Evolutionary conservation across 2,888 invertebrate genomes (phyloP), one percentile per base, ranked within the genome.

Genomic region (Spodoptera littoralis): DNA sequence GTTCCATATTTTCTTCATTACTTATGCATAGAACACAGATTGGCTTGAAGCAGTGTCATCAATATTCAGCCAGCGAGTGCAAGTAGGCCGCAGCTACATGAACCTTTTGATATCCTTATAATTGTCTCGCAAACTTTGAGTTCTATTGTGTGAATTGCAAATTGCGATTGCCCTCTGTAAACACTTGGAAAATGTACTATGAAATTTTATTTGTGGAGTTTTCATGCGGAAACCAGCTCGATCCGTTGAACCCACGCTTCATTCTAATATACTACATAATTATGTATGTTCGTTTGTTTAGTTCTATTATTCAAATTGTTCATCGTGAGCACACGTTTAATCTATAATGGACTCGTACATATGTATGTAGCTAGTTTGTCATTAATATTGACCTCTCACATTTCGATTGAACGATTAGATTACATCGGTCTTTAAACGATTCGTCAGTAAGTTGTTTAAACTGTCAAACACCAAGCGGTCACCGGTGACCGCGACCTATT

Each of bases 21-120:
- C 89, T 92, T 92, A 92, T 92, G 93, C 92, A 93, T 93, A 90
- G 92, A 91, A 89, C 89, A 92, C 87, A 93, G 92, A 94, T 93
- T 93, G 93, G 90, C 87, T 88, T 85, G 85, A 82, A 84, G 87
- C 88, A 82, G 83, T 76, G 87, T 84, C 91, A 93, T 93, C 92
- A 93, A 93, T 92, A 93, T 93, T 91, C 92, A 90, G 87, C 81
- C 81, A 83, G 85, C 84, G 88, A 88, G 71, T 84, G 84, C 83
- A 85, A 79, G 79, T 77, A 80, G 79, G 85, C 81, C 76, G 79
- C 77, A 79, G 79, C 80, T 79, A 84, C 80, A 80, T 79, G 81
- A 86, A 84, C 79, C 80, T 82, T 80, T 81, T 83, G 84, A 79
- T 83, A 82, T 78, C 80, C 74, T 75, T 71, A 68, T 79, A 72